phyloP scores from a whole-genome alignment of 2,797 vertebrate genomes.

The Cynopterus sphinx region DNA sequence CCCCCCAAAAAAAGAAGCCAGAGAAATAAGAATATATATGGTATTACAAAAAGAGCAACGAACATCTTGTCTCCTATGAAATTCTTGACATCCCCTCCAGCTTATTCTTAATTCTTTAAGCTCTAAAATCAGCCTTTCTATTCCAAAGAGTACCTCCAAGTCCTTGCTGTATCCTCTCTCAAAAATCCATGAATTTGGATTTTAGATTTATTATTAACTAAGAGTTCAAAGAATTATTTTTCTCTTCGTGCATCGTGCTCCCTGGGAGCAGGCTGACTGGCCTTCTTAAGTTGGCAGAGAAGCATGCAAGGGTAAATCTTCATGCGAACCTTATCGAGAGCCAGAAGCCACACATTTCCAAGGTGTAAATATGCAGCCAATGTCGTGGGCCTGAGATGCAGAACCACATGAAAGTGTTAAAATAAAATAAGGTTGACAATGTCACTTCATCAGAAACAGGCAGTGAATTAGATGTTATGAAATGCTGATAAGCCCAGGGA shows the following conservation, averaged over 20 bases:
- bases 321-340: conserved; percentile 25
- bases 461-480: conserved; percentile 82
- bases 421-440: conserved; percentile 72
- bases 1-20: not conserved
- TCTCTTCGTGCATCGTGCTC: not conserved
- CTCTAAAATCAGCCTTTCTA: conserved; percentile 62
- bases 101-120: conserved; percentile 68
- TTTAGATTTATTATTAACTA: conserved; percentile 42
- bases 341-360: conserved; percentile 55
- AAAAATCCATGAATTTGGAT: conserved; percentile 64
- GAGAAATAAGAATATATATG: not conserved
- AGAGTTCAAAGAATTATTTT: conserved; percentile 56
- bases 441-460: conserved; percentile 77
- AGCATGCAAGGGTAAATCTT: not conserved
- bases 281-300: conserved; percentile 61
- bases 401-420: conserved; percentile 73
- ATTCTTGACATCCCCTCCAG: conserved; percentile 31
- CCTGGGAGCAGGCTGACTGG: not conserved
- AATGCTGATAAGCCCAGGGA: conserved; percentile 85
- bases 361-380: conserved; percentile 36
- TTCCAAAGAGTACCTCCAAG: conserved; percentile 65
- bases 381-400: not conserved
- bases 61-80: conserved; percentile 37
- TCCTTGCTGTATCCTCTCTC: conserved; percentile 45
- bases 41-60: not conserved